Evolutionary conservation across 2,888 invertebrate species (phyloP), one percentile per base, ranked within the genome.

Genomic region (Eupithecia abbreviata): DNA sequence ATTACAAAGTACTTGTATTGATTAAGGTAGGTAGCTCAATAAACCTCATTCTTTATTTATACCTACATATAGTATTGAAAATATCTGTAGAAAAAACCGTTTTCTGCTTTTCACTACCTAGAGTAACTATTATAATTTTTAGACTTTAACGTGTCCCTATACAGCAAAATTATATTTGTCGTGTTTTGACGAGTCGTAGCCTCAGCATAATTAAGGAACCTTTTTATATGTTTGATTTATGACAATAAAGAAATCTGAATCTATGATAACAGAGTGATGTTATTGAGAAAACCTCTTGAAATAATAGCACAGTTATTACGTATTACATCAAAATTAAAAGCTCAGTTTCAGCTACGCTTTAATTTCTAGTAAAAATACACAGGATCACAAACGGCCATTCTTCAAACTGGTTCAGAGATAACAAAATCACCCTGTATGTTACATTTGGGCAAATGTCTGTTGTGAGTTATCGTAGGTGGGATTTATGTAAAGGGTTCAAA

Each of bases 391-490:
- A 18, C 47, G 47, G 69, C 47, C 69, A 18, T 72, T 68, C 73
- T 73, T 69, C 47, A 47, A 45, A 69, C 45, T 18, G 45, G 69
- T 69, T 1, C 47, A 30, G 18, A 69, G 69, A 69, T 69, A 65
- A 72, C 18, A 15, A 73, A 73, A 65, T 73, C 62, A 72, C 66
- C 72, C 71, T 71, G 69, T 69, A 69, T 69, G 69, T 47, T 62
- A 74, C 49, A 71, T 73, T 73, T 71, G 42, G 72, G 75, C 71
- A 62, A 69, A 72, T 73, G 75, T 75, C 66, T 45, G 67, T 47
- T 66, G 71, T 75, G 73, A 77, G 75, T 78, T 78, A 78, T 71
- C 45, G 77, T 67, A 55, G 66, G 73, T 78, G 62, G 47, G 75
- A 73, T 78, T 67, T 71, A 77, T 75, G 70, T 74, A 75, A 74